These are phyloP conservation scores for Sebastes cheni DNA, from an alignment of 2,797 vertebrate genomes.

Conservation along the genomic window DNA sequence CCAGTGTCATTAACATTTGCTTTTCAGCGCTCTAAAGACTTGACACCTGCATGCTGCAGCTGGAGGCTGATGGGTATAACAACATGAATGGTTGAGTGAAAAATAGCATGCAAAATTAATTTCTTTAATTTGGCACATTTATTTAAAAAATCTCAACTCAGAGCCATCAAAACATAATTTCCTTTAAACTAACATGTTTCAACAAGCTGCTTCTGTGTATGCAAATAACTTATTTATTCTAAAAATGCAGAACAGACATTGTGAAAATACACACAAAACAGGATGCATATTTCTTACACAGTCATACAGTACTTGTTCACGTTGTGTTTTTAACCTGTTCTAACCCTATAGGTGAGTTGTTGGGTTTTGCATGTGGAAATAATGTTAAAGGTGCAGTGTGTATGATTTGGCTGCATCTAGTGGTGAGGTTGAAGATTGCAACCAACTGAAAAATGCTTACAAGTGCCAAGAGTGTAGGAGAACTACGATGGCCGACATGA, in stretches of 20 bases:
- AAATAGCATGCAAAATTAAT: not conserved
- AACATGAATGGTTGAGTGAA: not conserved
- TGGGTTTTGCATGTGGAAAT: not conserved
- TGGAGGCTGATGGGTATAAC: not conserved
- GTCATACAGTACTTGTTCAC: not conserved
- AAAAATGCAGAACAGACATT: not conserved
- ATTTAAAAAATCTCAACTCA: not conserved
- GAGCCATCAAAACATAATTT: not conserved
- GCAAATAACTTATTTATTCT: not conserved
- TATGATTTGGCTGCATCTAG: not conserved
- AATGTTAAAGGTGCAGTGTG: not conserved
- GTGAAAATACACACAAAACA: not conserved
- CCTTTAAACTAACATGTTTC: not conserved
- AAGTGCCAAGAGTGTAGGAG: not conserved
- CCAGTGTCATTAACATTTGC: not conserved
- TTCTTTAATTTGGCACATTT: not conserved
- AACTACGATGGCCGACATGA: not conserved
- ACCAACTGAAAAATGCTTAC: not conserved
- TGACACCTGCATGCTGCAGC: constrained; percentile 24
- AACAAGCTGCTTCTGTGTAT: not conserved
- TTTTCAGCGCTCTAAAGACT: not conserved
- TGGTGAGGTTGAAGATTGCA: not conserved
- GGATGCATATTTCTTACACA: not conserved
- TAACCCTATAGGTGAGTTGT: not conserved
- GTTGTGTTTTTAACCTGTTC: not conserved